Conservation (phyloP, 2,113 vertebrate genomes). For the Typhlomys cinereus region DNA sequence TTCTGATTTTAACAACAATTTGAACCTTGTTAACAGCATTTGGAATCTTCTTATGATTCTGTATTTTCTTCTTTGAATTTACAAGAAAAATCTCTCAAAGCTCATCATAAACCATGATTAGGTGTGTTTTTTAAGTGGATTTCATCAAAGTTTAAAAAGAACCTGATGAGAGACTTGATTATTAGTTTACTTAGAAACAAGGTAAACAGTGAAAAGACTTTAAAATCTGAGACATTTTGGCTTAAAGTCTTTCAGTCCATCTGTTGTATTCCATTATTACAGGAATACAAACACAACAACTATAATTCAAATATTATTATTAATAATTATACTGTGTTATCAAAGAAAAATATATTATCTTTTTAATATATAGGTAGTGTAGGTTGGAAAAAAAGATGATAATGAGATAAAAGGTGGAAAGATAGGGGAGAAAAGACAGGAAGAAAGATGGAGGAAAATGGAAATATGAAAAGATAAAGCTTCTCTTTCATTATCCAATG, state of each 20-base stretch:
- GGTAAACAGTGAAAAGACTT: constrained; percentile 60
- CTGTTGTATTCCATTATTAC: constrained; percentile 54
- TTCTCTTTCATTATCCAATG: not conserved
- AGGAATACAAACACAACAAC: constrained; percentile 58
- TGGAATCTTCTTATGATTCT: constrained; percentile 41
- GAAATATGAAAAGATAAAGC: not conserved
- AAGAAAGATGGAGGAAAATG: not conserved
- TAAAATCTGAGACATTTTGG: constrained; percentile 50
- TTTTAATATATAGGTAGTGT: not conserved
- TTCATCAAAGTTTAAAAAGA: constrained; percentile 64
- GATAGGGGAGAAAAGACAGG: no score
- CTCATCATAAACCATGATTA: constrained; percentile 58
- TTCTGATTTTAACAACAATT: constrained; percentile 57
- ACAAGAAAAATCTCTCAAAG: constrained; percentile 52
- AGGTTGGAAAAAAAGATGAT: not conserved
- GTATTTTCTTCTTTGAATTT: constrained; percentile 58
- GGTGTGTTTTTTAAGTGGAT: constrained; percentile 38
- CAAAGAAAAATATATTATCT: not conserved
- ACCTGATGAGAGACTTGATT: constrained; percentile 54
- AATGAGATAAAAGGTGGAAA: not conserved
- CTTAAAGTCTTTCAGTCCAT: constrained; percentile 23
- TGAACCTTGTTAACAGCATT: not conserved
- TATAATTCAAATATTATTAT: constrained; percentile 8
- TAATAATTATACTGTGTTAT: constrained; percentile 44
- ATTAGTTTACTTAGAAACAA: constrained; percentile 62